Base-by-base conservation (phyloP, 53 echinoderm and acorn worm genomes). In the Apostichopus leukothele region DNA sequence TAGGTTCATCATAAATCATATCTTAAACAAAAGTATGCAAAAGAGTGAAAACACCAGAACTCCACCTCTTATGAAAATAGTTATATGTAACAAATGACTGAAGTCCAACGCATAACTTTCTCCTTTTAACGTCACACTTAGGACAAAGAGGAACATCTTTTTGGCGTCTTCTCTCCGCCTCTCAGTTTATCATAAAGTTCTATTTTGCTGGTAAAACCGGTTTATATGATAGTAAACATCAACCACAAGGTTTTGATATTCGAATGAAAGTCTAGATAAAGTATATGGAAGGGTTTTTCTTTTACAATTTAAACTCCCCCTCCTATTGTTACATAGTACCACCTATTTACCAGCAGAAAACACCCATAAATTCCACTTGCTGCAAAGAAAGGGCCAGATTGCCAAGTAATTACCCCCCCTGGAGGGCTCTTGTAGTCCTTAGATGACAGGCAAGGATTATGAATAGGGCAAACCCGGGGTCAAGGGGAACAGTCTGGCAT, bases 281-380 rank as follows among this genome's bases (percentile, higher is more conserved):
- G 77, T n/a, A 21, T 16, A 26, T 51, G 10, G 20, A 39, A 22
- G 6, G 71, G 10, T 7, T 16, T 71, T 71, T 0, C 18, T 71
- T 71, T 71, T 6, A 6, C 71, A 71, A 16, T 71, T 71, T 5
- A 18, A 39, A 39, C 3, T 39, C 50, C 39, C 77, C 9, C 5
- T 8, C 50, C 51, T 76, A 11, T 21, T 7, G 4, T 76, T 39
- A 51, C 77, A 13, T 13, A 27, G 12, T 52, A 76, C 7, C 26
- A 18, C 6, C 71, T 71, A 26, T 11, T 26, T 52, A 74, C 39
- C 50, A 26, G 7, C 13, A 76, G 50, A 76, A 76, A 13, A 12
- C 12, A 52, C 50, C 67, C 67, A 85, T 85, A 85, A 85, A 85
- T 85, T 60, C 83, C 50, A 68, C 59, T 85, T 85, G 50, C 9